Evolutionary conservation across 2,888 invertebrate species (phyloP), one percentile per base, ranked within the genome.

Genomic region (Myathropa florea): DNA sequence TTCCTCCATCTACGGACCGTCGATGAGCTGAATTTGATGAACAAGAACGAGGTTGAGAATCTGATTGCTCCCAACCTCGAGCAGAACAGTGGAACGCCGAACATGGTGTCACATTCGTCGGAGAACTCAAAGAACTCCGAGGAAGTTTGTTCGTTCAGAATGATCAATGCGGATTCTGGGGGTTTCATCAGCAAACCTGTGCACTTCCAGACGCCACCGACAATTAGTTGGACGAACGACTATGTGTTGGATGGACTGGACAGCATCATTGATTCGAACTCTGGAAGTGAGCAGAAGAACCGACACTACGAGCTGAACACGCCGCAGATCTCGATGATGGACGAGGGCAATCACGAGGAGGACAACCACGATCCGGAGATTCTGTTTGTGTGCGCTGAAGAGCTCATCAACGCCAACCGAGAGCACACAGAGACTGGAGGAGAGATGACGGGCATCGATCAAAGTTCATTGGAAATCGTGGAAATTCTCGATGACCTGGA

Each of bases 1-100:
- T 88, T 88, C 0, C 83, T 93, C 1, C 93, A 93, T 77, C 89
- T 93, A 28, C 91, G 93, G 24, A 93, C 93, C 0, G 93, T 93
- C 0, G 93, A 93, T 65, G 93, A 93, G 84, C 86, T 93, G 14
- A 93, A 93, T 88, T 88, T 93, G 36, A 92, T 93, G 92, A 92
- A 92, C 55, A 91, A 91, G 75, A 92, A 90, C 72, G 92, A 93
- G 68, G 92, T 93, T 23, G 91, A 92, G 88, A 91, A 91, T 78
- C 82, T 92, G 12, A 91, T 92, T 64, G 91, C 91, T 18, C 92
- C 92, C 0, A 89, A 92, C 83, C 88, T 91, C 4, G 91, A 91
- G 24, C 88, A 88, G 65, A 89, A 88, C 1, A 75, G 89, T 30
- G 59, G 36, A 18, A 72, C 79, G 23, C 68, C 76, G 0, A 79